Evolutionary conservation across 2,888 invertebrate genomes (phyloP).

Genomic region (Tipula lateralis): DNA sequence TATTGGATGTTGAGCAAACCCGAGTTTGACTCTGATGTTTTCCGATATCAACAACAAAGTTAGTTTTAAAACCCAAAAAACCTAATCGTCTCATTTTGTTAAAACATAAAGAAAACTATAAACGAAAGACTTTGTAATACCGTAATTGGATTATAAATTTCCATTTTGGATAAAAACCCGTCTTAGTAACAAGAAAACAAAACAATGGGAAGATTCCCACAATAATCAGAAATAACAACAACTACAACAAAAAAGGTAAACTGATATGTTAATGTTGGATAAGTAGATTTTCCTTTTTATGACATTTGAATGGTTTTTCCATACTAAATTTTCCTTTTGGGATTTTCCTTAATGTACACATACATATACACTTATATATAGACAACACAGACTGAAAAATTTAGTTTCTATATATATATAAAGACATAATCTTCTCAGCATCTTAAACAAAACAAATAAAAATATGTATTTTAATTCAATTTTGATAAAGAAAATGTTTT

Average conservation of each 20-base stretch:
- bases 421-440: background rate
- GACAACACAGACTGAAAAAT: background rate
- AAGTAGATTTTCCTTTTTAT: constrained; percentile 11
- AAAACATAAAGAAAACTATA: background rate
- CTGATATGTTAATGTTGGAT: constrained; percentile 5
- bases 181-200: background rate
- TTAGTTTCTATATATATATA: background rate
- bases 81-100: background rate
- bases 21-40: background rate
- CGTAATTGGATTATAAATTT: constrained; percentile 2
- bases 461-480: constrained; percentile 24
- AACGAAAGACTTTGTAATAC: constrained; percentile 3
- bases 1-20: background rate
- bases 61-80: background rate
- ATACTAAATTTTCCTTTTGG: background rate
- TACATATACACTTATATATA: background rate
- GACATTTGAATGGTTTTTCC: background rate
- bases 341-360: background rate
- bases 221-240: background rate
- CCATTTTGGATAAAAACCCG: background rate
- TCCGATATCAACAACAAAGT: background rate
- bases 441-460: constrained; percentile 11
- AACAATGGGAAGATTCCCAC: background rate
- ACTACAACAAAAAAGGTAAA: background rate
- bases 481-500: background rate